A percentile compares a stretch with the other conserved stretches of the same genome.
These are phyloP conservation scores for Tiliacea citrago DNA, from an alignment of 2,888 invertebrate species.

Conservation along the genomic window DNA sequence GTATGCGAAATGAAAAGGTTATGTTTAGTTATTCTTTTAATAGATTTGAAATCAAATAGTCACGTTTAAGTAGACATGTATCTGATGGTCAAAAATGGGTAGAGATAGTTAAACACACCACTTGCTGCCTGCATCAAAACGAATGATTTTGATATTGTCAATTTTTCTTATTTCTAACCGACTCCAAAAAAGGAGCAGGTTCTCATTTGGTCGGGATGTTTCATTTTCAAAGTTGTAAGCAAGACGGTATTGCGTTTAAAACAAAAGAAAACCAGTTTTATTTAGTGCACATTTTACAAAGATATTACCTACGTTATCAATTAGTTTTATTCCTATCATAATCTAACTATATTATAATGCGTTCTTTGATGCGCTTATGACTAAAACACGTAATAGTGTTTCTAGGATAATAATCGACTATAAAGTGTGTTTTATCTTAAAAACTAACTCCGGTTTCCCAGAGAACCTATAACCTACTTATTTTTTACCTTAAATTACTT, in stretches of 20 bases:
- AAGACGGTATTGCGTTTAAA: background rate
- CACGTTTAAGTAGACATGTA: background rate
- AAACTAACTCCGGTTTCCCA: background rate
- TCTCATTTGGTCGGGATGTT: background rate
- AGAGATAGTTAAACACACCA: background rate
- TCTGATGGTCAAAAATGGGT: no score
- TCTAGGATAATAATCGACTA: conserved; percentile 19
- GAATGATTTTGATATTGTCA: no score
- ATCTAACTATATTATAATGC: background rate
- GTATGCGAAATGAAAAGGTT: background rate
- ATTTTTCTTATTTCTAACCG: background rate
- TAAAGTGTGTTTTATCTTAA: background rate
- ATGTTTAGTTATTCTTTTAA: no score
- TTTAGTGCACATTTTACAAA: conserved; percentile 39
- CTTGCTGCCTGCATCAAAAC: background rate
- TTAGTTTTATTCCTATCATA: conserved; percentile 6
- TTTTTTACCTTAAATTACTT: background rate
- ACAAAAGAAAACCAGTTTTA: background rate
- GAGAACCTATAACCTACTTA: background rate
- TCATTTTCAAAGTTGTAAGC: background rate
- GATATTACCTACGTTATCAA: background rate
- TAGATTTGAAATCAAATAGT: background rate
- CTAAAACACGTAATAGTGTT: conserved; percentile 10
- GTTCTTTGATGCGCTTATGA: background rate
- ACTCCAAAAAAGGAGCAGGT: background rate